Evolutionary conservation across 2,113 vertebrate species (phyloP).

Genomic region (Lanius collurio): DNA sequence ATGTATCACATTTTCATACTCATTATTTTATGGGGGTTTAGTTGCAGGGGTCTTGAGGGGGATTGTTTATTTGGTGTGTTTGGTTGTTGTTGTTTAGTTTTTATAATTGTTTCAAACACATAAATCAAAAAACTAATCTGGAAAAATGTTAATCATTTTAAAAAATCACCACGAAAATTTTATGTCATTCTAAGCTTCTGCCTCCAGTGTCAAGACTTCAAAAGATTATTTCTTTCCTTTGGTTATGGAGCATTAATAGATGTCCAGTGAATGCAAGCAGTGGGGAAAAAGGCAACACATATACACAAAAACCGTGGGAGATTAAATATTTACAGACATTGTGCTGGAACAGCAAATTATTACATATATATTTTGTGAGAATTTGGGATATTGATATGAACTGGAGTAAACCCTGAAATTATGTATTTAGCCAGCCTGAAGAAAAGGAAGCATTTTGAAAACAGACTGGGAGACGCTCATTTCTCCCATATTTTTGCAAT

Average conservation of each 20-base stretch:
- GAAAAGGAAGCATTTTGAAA: not conserved
- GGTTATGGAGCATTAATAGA: not conserved
- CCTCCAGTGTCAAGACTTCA: not conserved
- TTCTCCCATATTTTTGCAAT: not conserved
- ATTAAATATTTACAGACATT: not conserved
- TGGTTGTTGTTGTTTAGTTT: not conserved
- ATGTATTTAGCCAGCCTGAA: not conserved
- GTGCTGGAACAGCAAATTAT: not conserved
- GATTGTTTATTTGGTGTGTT: not conserved
- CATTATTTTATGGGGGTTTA: not conserved
- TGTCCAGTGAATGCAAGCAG: not conserved
- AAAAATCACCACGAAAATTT: not conserved
- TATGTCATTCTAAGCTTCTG: not conserved
- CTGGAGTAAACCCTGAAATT: not conserved
- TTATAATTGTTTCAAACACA: not conserved
- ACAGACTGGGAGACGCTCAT: not conserved
- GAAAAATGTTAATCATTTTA: not conserved
- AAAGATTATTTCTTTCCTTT: not conserved
- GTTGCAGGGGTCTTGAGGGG: rapidly evolving
- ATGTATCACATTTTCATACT: not conserved
- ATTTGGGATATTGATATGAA: not conserved
- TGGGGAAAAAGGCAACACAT: not conserved
- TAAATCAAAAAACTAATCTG: not conserved
- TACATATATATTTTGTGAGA: not conserved
- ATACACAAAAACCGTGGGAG: not conserved